Conservation (phyloP, 2,113 vertebrate species). For the Phalacrocorax carbo region DNA sequence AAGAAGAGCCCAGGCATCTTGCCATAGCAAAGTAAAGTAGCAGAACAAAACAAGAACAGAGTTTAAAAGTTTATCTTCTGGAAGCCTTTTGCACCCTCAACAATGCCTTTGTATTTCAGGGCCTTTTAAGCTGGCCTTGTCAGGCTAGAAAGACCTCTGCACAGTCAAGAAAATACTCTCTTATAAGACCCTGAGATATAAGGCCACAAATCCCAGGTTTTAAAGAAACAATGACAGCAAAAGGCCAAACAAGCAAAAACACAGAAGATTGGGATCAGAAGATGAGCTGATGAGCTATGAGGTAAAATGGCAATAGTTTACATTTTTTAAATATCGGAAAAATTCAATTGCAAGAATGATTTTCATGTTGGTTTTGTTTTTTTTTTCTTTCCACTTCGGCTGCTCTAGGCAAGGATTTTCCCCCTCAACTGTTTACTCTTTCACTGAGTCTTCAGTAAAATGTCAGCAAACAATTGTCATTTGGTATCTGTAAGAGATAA, state of each 20-base stretch:
- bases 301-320: neutral
- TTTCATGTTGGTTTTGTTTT: neutral
- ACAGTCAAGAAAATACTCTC: neutral
- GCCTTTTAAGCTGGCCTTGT: constrained; percentile 12
- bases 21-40: constrained; percentile 31
- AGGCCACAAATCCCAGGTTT: neutral
- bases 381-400: neutral
- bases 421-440: neutral
- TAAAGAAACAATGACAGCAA: neutral
- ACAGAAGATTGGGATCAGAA: neutral
- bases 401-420: neutral
- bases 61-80: constrained; percentile 52
- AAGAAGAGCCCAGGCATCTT: constrained; percentile 45
- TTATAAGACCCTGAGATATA: constrained; percentile 34
- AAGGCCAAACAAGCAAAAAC: constrained; percentile 32
- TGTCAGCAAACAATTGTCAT: constrained; percentile 35
- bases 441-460: constrained; percentile 15
- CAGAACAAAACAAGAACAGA: constrained; percentile 46
- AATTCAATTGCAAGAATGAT: neutral
- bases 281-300: constrained; percentile 21
- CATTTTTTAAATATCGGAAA: neutral
- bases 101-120: neutral
- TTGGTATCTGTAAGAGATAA: constrained; percentile 48
- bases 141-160: neutral
- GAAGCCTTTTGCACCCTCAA: constrained; percentile 4